phyloP scores from a whole-genome alignment of 2,113 vertebrate species.

The Pituophis catenifer region DNA sequence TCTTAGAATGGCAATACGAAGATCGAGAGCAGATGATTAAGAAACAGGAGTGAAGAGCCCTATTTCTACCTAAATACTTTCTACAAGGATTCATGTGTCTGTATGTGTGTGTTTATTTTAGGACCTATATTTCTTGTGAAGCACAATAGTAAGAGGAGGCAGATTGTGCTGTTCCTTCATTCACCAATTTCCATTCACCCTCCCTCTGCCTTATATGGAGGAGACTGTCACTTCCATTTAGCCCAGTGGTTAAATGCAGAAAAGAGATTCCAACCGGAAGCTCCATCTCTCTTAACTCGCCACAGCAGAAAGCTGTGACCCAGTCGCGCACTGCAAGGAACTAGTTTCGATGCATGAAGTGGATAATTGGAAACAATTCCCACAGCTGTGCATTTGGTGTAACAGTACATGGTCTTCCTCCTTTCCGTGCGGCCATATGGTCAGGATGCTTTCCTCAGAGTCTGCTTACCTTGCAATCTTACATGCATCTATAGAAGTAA shows the following conservation, averaged over 20 bases:
- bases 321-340: neutral
- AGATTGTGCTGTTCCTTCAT: slow-evolving; percentile 65
- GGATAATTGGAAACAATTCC: neutral
- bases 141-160: slow-evolving; percentile 48
- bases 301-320: slow-evolving; percentile 7
- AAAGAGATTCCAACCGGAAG: neutral
- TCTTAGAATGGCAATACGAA: slow-evolving; percentile 13
- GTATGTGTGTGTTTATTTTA: slow-evolving; percentile 21
- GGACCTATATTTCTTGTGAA: slow-evolving; percentile 44
- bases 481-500: neutral
- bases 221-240: slow-evolving; percentile 41
- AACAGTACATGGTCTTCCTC: neutral
- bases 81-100: neutral
- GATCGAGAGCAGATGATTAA: slow-evolving; percentile 25
- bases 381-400: neutral
- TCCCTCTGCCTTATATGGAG: slow-evolving; percentile 17
- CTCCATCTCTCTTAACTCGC: neutral
- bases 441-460: neutral
- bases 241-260: slow-evolving; percentile 36
- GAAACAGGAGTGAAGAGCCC: slow-evolving; percentile 23
- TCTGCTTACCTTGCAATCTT: neutral
- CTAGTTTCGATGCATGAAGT: neutral
- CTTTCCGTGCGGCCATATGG: neutral
- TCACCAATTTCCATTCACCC: slow-evolving; percentile 59
- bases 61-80: neutral